phyloP scores from a whole-genome alignment of 2,113 vertebrate species.

The Xiphophorus hellerii region DNA sequence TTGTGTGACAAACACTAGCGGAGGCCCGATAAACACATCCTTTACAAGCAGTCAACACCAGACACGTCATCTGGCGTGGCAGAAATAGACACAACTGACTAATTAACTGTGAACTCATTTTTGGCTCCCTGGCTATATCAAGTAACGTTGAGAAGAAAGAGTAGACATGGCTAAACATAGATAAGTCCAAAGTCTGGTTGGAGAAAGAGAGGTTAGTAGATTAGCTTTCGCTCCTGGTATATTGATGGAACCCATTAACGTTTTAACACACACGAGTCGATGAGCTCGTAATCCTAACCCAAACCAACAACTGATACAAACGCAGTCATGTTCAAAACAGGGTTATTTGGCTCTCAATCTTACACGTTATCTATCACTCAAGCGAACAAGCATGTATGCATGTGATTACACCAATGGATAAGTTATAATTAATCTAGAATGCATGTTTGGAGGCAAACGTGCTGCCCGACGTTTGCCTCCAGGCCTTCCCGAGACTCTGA shows the following conservation, averaged over 20 bases:
- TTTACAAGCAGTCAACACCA: constrained; percentile 56
- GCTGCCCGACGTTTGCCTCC: too few species aligned
- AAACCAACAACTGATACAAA: neutral
- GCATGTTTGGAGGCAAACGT: too few species aligned
- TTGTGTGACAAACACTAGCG: constrained; percentile 27
- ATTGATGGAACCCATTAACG: constrained; percentile 10
- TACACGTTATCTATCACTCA: neutral
- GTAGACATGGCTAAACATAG: constrained; percentile 67
- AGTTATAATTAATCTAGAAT: too few species aligned
- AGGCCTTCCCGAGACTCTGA: too few species aligned
- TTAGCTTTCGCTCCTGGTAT: constrained; percentile 25
- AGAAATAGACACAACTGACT: constrained; percentile 70
- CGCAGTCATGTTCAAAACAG: neutral
- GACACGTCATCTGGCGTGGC: constrained; percentile 61
- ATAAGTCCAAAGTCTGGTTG: constrained; percentile 13
- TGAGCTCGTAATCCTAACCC: neutral
- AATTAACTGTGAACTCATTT: constrained; percentile 64
- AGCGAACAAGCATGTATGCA: neutral
- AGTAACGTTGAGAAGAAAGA: constrained; percentile 62
- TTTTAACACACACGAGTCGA: constrained; percentile 11
- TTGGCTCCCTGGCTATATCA: constrained; percentile 54
- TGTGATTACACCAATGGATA: neutral
- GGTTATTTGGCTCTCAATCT: neutral
- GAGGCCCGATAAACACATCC: constrained; percentile 59
- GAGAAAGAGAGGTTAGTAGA: constrained; percentile 24